Evolutionary conservation across 2,113 vertebrate species (phyloP).

Genomic region (Pedetes capensis): DNA sequence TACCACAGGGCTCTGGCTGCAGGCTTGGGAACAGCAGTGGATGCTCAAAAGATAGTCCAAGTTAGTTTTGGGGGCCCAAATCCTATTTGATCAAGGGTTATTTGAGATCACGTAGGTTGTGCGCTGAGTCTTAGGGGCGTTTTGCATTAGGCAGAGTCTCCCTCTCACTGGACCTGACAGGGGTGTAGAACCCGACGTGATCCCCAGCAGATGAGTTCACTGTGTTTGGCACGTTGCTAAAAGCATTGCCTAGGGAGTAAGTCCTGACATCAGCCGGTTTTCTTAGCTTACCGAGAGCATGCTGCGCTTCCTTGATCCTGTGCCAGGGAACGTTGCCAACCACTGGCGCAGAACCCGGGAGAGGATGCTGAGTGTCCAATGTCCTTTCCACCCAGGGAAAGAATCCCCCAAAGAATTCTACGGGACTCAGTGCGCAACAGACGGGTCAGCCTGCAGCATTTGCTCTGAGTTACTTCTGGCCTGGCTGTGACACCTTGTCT

Average conservation of each 20-base stretch:
- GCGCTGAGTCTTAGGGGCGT: background rate
- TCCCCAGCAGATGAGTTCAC: background rate
- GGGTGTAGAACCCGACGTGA: background rate
- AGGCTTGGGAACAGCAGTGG: background rate
- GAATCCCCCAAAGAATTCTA: background rate
- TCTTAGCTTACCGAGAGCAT: background rate
- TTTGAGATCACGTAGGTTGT: background rate
- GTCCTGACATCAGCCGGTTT: background rate
- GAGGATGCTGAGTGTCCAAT: background rate
- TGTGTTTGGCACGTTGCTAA: background rate
- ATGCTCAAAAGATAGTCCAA: background rate
- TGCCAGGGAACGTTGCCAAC: slow-evolving; percentile 1
- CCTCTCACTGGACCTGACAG: background rate
- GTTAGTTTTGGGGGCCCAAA: background rate
- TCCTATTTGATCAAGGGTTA: background rate
- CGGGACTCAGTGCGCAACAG: background rate
- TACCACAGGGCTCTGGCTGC: no score
- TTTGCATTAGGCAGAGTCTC: background rate
- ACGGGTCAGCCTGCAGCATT: background rate
- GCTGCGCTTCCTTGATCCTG: background rate
- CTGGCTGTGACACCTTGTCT: background rate
- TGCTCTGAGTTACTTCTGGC: background rate
- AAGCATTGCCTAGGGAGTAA: background rate
- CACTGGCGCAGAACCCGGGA: background rate
- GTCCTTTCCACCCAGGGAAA: background rate